Evolutionary conservation across 2,113 vertebrate genomes (phyloP).

Genomic region (Grantiella picta): DNA sequence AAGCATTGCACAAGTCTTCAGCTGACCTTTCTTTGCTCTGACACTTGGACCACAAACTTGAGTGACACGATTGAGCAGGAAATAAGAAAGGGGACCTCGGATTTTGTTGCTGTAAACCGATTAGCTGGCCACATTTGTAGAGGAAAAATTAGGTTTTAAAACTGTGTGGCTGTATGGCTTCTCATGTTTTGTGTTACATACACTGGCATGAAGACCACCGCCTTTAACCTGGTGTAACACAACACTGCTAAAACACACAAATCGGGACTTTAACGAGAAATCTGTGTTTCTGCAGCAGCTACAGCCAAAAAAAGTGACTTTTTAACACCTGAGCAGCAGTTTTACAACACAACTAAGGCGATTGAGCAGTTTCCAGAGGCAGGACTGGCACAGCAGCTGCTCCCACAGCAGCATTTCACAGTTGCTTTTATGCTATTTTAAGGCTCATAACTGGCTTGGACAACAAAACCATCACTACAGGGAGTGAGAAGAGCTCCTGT

Average conservation of each 20-base stretch:
- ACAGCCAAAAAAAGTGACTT: neutral
- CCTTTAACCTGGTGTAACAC: neutral
- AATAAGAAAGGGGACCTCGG: neutral
- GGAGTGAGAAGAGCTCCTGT: neutral
- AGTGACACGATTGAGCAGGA: accelerated
- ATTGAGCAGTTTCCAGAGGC: neutral
- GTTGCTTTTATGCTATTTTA: neutral
- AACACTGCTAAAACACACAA: neutral
- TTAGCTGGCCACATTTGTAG: neutral
- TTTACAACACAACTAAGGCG: neutral
- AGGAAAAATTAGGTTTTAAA: neutral
- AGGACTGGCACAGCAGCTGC: neutral
- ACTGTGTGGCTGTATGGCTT: neutral
- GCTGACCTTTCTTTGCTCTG: neutral
- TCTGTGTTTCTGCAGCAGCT: neutral
- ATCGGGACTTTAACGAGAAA: neutral
- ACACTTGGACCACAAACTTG: neutral
- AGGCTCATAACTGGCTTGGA: neutral
- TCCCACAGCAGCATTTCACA: neutral
- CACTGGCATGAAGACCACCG: accelerated
- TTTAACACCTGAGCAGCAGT: neutral
- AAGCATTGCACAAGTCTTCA: neutral
- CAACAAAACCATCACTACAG: neutral
- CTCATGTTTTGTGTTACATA: no score
- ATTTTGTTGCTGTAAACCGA: neutral